Evolutionary conservation across 2,888 invertebrate genomes (phyloP).

Genomic region (Diaprepes abbreviatus): DNA sequence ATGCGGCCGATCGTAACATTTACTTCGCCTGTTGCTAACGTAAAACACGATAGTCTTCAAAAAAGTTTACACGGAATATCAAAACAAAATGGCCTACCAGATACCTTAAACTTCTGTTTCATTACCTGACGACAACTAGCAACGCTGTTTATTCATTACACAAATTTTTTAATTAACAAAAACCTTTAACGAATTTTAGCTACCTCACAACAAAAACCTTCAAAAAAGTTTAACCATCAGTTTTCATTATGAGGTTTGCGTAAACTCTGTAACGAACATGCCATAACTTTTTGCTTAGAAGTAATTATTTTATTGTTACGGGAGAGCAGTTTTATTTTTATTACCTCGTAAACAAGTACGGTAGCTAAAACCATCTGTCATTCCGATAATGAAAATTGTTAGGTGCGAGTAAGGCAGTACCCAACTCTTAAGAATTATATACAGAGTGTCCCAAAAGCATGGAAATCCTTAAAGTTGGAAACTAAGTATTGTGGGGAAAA

Average conservation of each 20-base stretch:
- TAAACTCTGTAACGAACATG: neutral
- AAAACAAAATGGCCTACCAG: too few species aligned
- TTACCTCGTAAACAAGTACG: conserved; percentile 55
- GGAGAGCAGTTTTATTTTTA: conserved; percentile 53
- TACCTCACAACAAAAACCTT: neutral
- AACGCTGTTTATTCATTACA: too few species aligned
- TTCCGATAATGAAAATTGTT: neutral
- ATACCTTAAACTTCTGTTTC: too few species aligned
- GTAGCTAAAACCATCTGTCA: conserved; percentile 47
- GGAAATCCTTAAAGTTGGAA: too few species aligned
- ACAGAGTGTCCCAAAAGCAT: too few species aligned
- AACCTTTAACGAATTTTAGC: neutral
- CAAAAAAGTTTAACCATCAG: neutral
- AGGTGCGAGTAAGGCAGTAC: conserved; percentile 1
- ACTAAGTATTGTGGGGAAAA: too few species aligned
- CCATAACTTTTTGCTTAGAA: conserved; percentile 48
- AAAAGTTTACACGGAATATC: too few species aligned
- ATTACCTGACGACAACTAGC: too few species aligned
- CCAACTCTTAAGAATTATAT: too few species aligned
- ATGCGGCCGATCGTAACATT: too few species aligned
- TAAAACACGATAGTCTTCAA: too few species aligned
- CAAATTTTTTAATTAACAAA: neutral
- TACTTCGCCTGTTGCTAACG: too few species aligned
- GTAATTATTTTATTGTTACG: conserved; percentile 59
- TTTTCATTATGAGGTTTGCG: neutral